phyloP scores from a whole-genome alignment of 2,888 invertebrate species.

The Zonitis immaculata region DNA sequence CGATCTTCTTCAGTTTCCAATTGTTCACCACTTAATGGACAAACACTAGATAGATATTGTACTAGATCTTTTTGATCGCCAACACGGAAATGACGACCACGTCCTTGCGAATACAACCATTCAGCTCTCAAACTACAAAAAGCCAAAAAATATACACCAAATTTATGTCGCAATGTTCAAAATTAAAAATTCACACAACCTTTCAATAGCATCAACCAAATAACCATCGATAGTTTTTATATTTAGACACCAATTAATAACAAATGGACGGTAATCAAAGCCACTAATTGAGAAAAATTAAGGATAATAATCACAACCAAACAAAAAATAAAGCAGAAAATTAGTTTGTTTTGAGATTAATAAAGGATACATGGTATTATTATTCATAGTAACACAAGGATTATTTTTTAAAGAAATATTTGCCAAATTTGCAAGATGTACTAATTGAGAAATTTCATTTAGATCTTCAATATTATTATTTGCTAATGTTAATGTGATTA shows the following conservation, averaged over 20 bases:
- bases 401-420: slow-evolving; percentile 83
- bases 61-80: slow-evolving; percentile 80
- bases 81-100: slow-evolving; percentile 79
- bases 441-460: slow-evolving; percentile 79
- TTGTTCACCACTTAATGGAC: slow-evolving; percentile 78
- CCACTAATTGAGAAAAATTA: slow-evolving; percentile 55
- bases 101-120: slow-evolving; percentile 93
- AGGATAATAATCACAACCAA: slow-evolving; percentile 32
- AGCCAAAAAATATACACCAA: too few relatives aligned
- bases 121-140: slow-evolving; percentile 92
- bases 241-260: slow-evolving; percentile 89
- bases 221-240: slow-evolving; percentile 85
- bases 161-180: too few relatives aligned
- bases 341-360: neutral
- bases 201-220: slow-evolving; percentile 85
- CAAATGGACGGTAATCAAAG: slow-evolving; percentile 88
- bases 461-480: slow-evolving; percentile 81
- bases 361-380: slow-evolving; percentile 73
- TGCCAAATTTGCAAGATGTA: slow-evolving; percentile 68
- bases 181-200: slow-evolving; percentile 50
- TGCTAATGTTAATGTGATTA: slow-evolving; percentile 72
- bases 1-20: slow-evolving; percentile 82
- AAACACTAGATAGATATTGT: slow-evolving; percentile 77
- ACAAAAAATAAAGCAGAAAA: slow-evolving; percentile 6
- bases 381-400: slow-evolving; percentile 78